Evolutionary conservation across 2,888 invertebrate genomes (phyloP), one percentile per base, ranked within the genome.

Genomic region (Cryptocheilus praepositus): DNA sequence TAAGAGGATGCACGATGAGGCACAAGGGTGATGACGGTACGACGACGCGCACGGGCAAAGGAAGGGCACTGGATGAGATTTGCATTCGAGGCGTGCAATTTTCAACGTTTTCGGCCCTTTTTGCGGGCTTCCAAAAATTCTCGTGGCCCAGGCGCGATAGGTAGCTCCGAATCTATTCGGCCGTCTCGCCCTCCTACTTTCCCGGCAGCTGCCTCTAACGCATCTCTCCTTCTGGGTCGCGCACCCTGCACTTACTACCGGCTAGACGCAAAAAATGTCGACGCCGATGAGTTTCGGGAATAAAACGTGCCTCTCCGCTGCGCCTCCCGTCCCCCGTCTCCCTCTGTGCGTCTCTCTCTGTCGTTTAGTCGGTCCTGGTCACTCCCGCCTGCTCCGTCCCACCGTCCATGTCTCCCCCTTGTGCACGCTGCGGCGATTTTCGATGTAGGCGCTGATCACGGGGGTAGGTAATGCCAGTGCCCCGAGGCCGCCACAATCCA

Each of bases 191-290:
- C 49, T 53, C 44, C 36, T 36, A 36, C 36, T 36, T 36, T 36
- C 36, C 36, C 36, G 36, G 36, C 36, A 36, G 36, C 36, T 36
- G 36, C 36, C 36, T 2, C 36, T 36, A 36, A 36, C 36, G 36
- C 36, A 11, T 36, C 36, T 36, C 36, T 36, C 36, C 16, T 28
- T 28, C 25, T 22, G 28, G 16, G 55, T 25, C 25, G 55, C 21
- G 55, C 25, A 85, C 81, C 88, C 88, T 79, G 83, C 85, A 88
- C 84, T 89, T 89, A 89, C 86, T 83, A 83, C 82, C 79, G 87
- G 86, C 89, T 89, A 89, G 89, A 88, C 88, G 84, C 81, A 85
- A 87, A 88, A 88, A 88, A 88, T 85, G 83, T 85, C 82, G 85
- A 84, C 82, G 80, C 80, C 68, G 54, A 56, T 46, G 53, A 62